Evolutionary conservation across 2,113 vertebrate species (phyloP).

Genomic region (Seriola dumerili): DNA sequence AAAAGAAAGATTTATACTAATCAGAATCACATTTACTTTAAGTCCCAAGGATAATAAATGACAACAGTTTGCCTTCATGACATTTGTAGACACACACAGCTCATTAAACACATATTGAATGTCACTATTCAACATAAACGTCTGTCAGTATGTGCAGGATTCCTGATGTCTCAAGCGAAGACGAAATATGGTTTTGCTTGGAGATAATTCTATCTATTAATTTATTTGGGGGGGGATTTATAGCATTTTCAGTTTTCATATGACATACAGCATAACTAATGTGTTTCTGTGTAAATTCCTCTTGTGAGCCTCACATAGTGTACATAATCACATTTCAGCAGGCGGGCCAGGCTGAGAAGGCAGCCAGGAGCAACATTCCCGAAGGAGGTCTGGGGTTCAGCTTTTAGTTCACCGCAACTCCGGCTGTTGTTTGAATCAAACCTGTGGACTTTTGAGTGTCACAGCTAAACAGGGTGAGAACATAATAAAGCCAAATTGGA

Average conservation of each 20-base stretch:
- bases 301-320: slow-evolving; percentile 36
- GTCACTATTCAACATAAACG: slow-evolving; percentile 27
- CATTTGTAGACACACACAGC: slow-evolving; percentile 7
- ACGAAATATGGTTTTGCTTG: slow-evolving; percentile 38
- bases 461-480: neutral
- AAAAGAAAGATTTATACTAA: slow-evolving; percentile 39
- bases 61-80: slow-evolving; percentile 18
- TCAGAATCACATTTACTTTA: slow-evolving; percentile 30
- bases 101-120: neutral
- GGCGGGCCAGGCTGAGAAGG: slow-evolving; percentile 21
- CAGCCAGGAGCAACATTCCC: slow-evolving; percentile 57
- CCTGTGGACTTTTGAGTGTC: neutral
- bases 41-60: slow-evolving; percentile 27
- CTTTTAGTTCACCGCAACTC: slow-evolving; percentile 29
- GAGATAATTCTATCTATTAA: slow-evolving; percentile 40
- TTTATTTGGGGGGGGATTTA: slow-evolving; percentile 50
- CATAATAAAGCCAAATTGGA: slow-evolving; percentile 1
- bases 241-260: slow-evolving; percentile 32
- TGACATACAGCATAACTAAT: slow-evolving; percentile 57
- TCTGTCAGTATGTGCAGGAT: neutral
- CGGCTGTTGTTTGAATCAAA: slow-evolving; percentile 19
- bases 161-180: neutral
- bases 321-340: slow-evolving; percentile 64
- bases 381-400: slow-evolving; percentile 34
- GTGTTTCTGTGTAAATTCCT: slow-evolving; percentile 53